Percentiles rank a stretch among this genome's conserved stretches.
Evolutionary conservation across 2,888 invertebrate species (phyloP).

Genomic region (Sphaerophoria taeniata): DNA sequence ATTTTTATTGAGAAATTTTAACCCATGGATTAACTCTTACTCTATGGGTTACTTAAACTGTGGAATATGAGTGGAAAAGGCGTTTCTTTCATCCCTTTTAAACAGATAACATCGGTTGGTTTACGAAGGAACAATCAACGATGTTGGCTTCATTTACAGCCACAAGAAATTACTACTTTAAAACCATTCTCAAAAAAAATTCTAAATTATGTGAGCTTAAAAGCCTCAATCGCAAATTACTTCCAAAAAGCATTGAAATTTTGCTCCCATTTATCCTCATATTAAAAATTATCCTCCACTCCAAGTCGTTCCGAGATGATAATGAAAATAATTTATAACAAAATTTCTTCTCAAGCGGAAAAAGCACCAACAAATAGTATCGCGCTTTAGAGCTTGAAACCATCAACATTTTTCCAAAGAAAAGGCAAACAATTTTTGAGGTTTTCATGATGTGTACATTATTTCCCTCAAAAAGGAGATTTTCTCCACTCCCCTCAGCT

Average conservation of each 20-base stretch:
- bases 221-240: background rate
- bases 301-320: conserved; percentile 3
- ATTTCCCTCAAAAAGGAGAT: conserved; percentile 13
- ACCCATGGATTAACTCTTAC: no score
- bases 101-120: no score
- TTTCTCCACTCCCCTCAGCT: background rate
- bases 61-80: no score
- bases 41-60: no score
- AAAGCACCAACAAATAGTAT: background rate
- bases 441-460: conserved; percentile 10
- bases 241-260: conserved; percentile 25
- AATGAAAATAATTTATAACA: conserved; percentile 13
- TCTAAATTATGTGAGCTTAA: background rate
- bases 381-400: background rate
- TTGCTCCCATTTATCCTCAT: background rate
- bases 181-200: background rate
- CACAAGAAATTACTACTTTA: background rate
- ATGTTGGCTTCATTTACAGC: no score
- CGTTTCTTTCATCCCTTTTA: no score
- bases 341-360: conserved; percentile 2
- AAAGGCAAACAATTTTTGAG: conserved; percentile 23
- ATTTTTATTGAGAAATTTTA: no score
- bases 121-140: no score
- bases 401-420: conserved; percentile 7
- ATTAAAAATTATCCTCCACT: background rate